Evolutionary conservation across 1,140 invertebrate genomes (phyloP).

Genomic region (Aricia agestis): DNA sequence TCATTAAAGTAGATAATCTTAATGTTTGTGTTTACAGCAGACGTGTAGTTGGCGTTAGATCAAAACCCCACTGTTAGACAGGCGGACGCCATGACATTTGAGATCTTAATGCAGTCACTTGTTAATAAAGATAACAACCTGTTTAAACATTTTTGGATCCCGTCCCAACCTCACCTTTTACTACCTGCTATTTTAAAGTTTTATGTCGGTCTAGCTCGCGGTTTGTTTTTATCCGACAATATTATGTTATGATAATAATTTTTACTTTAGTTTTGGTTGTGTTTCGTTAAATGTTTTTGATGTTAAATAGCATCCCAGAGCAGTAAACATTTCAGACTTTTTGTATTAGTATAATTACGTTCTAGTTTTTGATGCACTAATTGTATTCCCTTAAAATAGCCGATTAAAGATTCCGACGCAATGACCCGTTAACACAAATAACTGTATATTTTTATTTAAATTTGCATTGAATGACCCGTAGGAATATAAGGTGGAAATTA

Average conservation of each 20-base stretch:
- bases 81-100: conserved; percentile 27
- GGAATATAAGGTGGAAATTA: conserved; percentile 25
- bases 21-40: conserved; percentile 36
- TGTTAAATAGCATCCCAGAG: background rate
- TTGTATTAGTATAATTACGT: background rate
- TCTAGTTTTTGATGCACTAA: background rate
- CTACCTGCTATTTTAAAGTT: background rate
- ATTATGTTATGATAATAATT: background rate
- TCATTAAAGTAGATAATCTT: conserved; percentile 27
- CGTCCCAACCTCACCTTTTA: background rate
- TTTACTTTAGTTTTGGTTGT: background rate
- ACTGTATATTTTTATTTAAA: conserved; percentile 37
- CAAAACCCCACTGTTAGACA: conserved; percentile 33
- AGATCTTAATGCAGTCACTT: conserved; percentile 19
- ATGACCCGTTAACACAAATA: conserved; percentile 32
- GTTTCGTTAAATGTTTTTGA: background rate
- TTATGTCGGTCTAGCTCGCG: background rate
- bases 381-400: conserved; percentile 3
- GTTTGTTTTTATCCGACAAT: background rate
- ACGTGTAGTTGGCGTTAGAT: conserved; percentile 30
- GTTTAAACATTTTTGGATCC: conserved; percentile 4
- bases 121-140: conserved; percentile 17
- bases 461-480: conserved; percentile 38
- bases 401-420: conserved; percentile 30
- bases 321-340: background rate